Base-by-base conservation (phyloP, 2,113 vertebrate species). In the Anolis carolinensis region DNA sequence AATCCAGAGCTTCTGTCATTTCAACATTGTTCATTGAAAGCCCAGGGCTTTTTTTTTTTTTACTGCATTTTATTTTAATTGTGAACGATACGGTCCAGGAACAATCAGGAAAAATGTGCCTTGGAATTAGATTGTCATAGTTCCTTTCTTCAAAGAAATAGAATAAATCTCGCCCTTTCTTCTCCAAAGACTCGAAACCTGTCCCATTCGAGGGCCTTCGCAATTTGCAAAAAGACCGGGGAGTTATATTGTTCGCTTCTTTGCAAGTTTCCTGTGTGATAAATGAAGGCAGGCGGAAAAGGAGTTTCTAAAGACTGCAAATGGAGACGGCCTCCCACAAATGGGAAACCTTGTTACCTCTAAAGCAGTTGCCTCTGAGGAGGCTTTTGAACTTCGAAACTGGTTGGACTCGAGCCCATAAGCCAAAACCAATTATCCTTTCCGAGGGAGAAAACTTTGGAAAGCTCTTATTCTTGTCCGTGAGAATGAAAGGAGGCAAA, bases 1-100 rank as follows among this genome's bases (percentile, higher is more conserved):
- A 95, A 94, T 89, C 92, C 90, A 88, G 85, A 72, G 90, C 89
- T 91, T 93, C 92, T 91, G 92, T 94, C 93, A 89, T 94, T 79
- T 90, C 86, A 89, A 94, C 93, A 95, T 90, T 87, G 92, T 89
- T 93, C 90, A 93, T 95, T 93, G 93, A 80, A 94, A 94, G 92
- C 89, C 9, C 79, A 91, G 89, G 89, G 87, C 76, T 88, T 91
- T n/a, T n/a, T n/a, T n/a, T 92, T 72, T 82, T 92, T 93, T 77
- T 83, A 78, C 68, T 59, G 18, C 27, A 63, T 86, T 80, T 48
- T 74, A 81, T 74, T 86, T 85, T 85, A 85, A 79, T 71, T 86
- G 92, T 93, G 94, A 94, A 92, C 87, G 86, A 72, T 68, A 82
- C n/a, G 87, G 79, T 85, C 85, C 89, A 90, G 48, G 91, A 93